These are phyloP conservation scores for Lamprologus tigripictilis DNA, from an alignment of 2,113 vertebrate genomes.

Conservation along the genomic window DNA sequence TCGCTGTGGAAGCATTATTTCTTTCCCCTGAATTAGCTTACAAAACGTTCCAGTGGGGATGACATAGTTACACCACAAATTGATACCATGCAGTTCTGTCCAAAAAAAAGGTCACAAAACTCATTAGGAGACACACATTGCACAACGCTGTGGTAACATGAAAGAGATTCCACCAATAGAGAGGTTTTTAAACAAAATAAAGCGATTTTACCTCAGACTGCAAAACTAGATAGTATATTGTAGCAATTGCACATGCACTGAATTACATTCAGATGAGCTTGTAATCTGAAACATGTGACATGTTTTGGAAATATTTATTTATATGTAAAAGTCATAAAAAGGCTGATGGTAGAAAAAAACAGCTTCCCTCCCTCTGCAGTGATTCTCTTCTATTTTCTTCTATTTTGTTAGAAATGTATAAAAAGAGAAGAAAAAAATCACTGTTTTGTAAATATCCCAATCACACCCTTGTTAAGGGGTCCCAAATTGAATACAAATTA, in stretches of 20 bases:
- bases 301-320: background rate
- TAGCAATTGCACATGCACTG: background rate
- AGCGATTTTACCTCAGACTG: background rate
- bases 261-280: background rate
- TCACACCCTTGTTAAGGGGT: background rate
- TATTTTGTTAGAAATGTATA: background rate
- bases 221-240: background rate
- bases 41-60: background rate
- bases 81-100: background rate
- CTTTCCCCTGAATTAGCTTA: background rate
- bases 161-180: background rate
- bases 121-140: background rate
- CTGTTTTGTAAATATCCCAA: background rate
- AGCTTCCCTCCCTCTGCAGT: background rate
- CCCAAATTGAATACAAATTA: background rate
- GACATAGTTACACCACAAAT: background rate
- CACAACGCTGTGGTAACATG: background rate
- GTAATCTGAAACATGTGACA: background rate
- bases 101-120: background rate
- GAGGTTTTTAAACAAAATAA: background rate
- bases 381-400: background rate
- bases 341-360: background rate
- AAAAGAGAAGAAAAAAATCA: background rate
- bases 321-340: background rate
- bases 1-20: background rate